A percentile compares a stretch with the other conserved stretches of the same genome.
These are phyloP conservation scores for Harpagoxenus sublaevis DNA, from an alignment of 2,888 invertebrate species.

Conservation along the genomic window DNA sequence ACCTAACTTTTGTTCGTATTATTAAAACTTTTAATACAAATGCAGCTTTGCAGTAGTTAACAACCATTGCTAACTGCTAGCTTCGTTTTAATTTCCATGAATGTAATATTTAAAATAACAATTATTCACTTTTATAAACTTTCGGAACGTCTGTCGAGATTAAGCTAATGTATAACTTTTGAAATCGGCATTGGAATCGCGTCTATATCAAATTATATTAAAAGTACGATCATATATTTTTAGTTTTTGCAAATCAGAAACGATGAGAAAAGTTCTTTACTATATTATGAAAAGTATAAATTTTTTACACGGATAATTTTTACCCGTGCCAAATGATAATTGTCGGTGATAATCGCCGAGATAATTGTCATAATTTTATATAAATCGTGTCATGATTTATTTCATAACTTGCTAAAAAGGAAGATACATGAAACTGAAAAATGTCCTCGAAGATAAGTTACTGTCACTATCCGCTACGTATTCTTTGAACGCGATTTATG, in stretches of 20 bases:
- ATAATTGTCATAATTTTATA: neutral
- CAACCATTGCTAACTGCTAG: neutral
- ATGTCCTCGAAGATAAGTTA: conserved; percentile 29
- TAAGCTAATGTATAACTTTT: conserved; percentile 10
- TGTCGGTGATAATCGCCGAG: neutral
- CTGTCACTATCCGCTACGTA: conserved; percentile 15
- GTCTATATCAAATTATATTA: neutral
- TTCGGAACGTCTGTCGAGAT: neutral
- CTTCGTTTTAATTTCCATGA: neutral
- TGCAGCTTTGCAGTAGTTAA: neutral
- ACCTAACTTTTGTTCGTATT: conserved; percentile 45
- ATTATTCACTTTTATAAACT: conserved; percentile 26
- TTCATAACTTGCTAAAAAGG: neutral
- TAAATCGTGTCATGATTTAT: conserved; percentile 16
- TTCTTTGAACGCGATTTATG: conserved; percentile 38
- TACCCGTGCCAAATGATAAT: neutral
- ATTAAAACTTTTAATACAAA: conserved; percentile 21
- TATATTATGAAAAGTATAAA: neutral
- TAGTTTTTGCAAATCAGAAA: neutral
- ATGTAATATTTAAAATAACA: conserved; percentile 17
- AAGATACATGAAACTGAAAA: conserved; percentile 3
- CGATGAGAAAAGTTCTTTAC: neutral
- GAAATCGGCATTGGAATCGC: neutral
- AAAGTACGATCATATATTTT: neutral
- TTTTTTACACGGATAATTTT: neutral